A percentile compares a stretch with the other conserved stretches of the same genome.
Evolutionary conservation across 2,113 vertebrate species (phyloP).

Genomic region (Nestor notabilis): DNA sequence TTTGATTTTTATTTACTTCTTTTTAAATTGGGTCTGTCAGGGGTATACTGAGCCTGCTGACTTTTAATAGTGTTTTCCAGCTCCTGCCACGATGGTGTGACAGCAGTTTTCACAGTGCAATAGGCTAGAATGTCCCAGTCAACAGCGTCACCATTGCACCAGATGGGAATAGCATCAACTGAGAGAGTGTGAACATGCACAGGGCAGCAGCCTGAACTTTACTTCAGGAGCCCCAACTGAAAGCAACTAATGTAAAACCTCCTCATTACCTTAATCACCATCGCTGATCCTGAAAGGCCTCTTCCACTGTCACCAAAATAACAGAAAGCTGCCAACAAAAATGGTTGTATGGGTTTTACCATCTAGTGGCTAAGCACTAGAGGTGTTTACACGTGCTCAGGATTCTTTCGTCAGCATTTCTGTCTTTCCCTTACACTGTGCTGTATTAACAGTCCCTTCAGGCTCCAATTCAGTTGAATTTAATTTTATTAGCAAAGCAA

Average conservation of each 20-base stretch:
- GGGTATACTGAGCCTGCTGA: background rate
- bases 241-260: background rate
- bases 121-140: background rate
- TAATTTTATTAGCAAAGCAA: background rate
- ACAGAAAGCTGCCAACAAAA: rapidly evolving
- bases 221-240: background rate
- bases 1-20: background rate
- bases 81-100: rapidly evolving
- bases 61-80: background rate
- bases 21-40: background rate
- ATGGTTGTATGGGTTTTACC: background rate
- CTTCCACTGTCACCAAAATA: background rate
- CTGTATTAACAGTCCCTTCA: background rate
- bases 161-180: background rate
- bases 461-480: background rate
- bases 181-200: rapidly evolving
- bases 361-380: rapidly evolving
- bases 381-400: background rate
- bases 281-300: background rate
- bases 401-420: background rate
- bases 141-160: rapidly evolving
- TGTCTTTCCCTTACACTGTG: background rate
- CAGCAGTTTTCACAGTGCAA: background rate
- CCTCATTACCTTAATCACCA: background rate
- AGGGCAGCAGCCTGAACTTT: background rate